Conservation (phyloP, 2,797 vertebrate genomes). For the Macropus fuliginosus region DNA sequence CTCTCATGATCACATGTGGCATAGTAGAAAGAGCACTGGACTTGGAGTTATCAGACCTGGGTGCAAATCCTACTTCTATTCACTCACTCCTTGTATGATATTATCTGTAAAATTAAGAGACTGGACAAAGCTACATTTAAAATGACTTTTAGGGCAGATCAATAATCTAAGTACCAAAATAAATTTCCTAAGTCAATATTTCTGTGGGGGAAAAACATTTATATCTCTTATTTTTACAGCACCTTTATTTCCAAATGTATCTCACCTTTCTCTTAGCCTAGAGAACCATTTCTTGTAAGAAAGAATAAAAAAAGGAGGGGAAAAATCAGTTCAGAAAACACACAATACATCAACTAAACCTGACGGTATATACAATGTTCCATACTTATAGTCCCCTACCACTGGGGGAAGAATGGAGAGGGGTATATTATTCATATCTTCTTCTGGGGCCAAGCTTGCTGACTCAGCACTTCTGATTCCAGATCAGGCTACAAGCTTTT, state of each 20-base stretch:
- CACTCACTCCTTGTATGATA: not conserved
- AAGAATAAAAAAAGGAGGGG: not conserved
- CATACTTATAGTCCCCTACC: not conserved
- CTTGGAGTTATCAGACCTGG: not conserved
- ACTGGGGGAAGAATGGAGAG: not conserved
- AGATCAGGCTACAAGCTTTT: not conserved
- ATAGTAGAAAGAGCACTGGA: not conserved
- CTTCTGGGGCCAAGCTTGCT: not conserved
- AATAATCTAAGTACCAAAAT: not conserved
- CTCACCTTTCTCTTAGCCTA: not conserved
- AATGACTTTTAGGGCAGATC: not conserved
- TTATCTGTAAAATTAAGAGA: not conserved
- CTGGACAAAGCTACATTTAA: not conserved
- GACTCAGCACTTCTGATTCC: not conserved
- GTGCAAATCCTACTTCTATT: not conserved
- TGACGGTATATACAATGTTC: not conserved
- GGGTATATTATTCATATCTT: not conserved
- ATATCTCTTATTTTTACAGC: not conserved
- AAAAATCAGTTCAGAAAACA: not conserved
- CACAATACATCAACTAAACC: not conserved
- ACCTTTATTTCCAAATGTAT: not conserved
- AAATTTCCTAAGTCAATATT: not conserved
- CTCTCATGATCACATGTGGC: not conserved
- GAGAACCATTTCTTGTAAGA: not conserved
- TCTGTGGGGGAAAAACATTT: not conserved